Conservation (phyloP, 2,888 invertebrate species). For the Latrodectus elegans region DNA sequence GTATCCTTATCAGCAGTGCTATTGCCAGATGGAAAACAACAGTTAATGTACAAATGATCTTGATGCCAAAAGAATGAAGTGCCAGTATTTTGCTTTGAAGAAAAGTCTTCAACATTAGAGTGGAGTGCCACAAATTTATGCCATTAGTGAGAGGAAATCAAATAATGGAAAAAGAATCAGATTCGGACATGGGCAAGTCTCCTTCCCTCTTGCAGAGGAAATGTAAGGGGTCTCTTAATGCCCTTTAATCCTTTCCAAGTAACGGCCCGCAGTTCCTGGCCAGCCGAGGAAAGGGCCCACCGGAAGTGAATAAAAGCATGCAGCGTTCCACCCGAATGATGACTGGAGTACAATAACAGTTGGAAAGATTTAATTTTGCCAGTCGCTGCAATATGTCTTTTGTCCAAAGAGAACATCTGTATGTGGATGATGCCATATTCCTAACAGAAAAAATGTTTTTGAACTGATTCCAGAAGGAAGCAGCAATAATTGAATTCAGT, state of each 20-base stretch:
- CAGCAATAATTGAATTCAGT: too few relatives aligned
- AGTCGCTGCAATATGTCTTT: background rate
- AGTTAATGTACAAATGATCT: too few relatives aligned
- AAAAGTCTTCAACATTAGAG: background rate
- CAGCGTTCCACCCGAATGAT: slow-evolving; percentile 20
- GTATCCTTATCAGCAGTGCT: too few relatives aligned
- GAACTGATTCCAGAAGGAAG: too few relatives aligned
- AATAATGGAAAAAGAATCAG: slow-evolving; percentile 48
- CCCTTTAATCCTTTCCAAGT: slow-evolving; percentile 55
- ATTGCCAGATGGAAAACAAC: too few relatives aligned
- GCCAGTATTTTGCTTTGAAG: too few relatives aligned
- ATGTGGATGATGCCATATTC: too few relatives aligned
- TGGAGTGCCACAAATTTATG: slow-evolving; percentile 28
- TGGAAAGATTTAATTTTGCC: background rate
- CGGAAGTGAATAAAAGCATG: slow-evolving; percentile 14
- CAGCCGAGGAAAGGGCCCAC: slow-evolving; percentile 5
- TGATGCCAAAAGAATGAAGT: too few relatives aligned
- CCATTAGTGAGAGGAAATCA: slow-evolving; percentile 54
- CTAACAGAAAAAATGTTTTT: too few relatives aligned
- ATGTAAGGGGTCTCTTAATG: slow-evolving; percentile 41
- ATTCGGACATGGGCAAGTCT: slow-evolving; percentile 20
- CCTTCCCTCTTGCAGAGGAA: slow-evolving; percentile 16
- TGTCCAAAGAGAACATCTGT: background rate
- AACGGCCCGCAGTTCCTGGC: slow-evolving; percentile 53
- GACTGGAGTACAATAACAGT: background rate